phyloP scores from a whole-genome alignment of 2,113 vertebrate genomes.

The Carlito syrichta region DNA sequence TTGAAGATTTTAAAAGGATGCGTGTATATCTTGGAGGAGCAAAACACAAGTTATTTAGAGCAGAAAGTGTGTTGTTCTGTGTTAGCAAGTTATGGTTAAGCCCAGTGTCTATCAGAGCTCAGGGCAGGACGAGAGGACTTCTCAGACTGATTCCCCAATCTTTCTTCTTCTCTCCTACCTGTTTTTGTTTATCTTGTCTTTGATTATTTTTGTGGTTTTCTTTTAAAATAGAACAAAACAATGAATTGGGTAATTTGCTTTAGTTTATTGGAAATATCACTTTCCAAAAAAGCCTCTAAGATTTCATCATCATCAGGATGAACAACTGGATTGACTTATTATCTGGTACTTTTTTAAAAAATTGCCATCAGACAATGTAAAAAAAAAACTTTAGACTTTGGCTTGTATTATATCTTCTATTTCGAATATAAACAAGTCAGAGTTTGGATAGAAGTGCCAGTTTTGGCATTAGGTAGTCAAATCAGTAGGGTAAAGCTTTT shows the following conservation, averaged over 20 bases:
- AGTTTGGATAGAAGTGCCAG: background rate
- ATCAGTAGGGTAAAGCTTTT: background rate
- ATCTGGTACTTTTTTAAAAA: background rate
- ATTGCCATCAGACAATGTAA: background rate
- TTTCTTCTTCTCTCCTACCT: background rate
- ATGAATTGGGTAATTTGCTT: background rate
- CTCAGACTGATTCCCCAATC: background rate
- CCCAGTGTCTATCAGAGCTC: background rate
- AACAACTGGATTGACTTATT: background rate
- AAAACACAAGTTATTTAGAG: background rate
- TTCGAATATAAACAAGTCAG: background rate
- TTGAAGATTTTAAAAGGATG: background rate
- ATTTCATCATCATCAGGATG: background rate
- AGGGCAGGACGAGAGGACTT: background rate
- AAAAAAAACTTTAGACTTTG: background rate
- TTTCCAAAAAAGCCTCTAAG: background rate
- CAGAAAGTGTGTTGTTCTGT: background rate
- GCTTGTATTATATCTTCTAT: background rate
- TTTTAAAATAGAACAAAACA: background rate
- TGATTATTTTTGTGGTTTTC: background rate
- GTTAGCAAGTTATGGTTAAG: background rate
- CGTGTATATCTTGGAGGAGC: background rate
- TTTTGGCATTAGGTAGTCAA: background rate
- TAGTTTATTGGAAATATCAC: constrained; percentile 7
- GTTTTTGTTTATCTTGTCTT: background rate